Base-by-base conservation (phyloP, 2,888 invertebrate genomes). In the Tenodera sinensis region DNA sequence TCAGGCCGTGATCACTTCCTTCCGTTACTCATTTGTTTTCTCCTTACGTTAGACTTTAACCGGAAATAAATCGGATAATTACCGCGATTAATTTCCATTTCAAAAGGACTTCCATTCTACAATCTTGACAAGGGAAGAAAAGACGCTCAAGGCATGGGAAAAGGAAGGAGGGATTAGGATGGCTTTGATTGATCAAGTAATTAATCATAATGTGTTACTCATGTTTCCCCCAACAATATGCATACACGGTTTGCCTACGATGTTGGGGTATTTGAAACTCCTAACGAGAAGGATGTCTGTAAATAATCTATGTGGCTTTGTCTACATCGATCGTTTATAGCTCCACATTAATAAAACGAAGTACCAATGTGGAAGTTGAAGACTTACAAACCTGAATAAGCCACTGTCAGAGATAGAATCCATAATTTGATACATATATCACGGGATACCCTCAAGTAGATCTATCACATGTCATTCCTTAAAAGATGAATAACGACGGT, bases 1-100 rank as follows among this genome's bases (percentile, higher is more conserved):
- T 47, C 54, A 54, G 14, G 30, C 85, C 83, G 85, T 83, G 85
- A 85, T 89, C 86, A 85, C 83, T 85, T 86, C 54, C 87, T 89
- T 85, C 83, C 54, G 28, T 82, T 71, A 20, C 83, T 47, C 83
- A 25, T 54, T 83, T 83, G 83, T 30, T 83, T 71, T 71, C 54
- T 71, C 20, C 54, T 1, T 25, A 71, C 54, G 7, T 27, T 27
- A 83, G 87, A 88, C 88, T 87, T 88, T 85, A 47, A 20, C 54
- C 83, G 87, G 84, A 88, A 85, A 89, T 88, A 90, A 88, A 89
- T 89, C 89, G 85, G 89, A 90, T 89, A 90, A 90, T 90, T 90
- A 89, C 85, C 83, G 90, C 90, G 90, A 90, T 90, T 90, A 90
- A 90, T 90, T 90, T 89, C 47, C 90, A 88, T 90, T 85, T 90